phyloP scores from a whole-genome alignment of 2,113 vertebrate species.

The Alaudala cheleensis region DNA sequence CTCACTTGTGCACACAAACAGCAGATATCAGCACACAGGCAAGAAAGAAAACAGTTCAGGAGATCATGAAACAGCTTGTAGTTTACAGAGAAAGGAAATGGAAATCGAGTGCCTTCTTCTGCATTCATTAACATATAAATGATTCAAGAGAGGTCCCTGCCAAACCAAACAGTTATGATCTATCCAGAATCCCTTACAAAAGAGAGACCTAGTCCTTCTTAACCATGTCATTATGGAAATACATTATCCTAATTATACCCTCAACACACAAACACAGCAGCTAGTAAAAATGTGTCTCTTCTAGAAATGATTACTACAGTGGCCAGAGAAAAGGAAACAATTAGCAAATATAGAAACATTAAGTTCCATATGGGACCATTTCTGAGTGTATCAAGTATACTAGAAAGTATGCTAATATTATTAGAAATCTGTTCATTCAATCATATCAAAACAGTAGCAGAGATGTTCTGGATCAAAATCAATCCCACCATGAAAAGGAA shows the following conservation, averaged over 20 bases:
- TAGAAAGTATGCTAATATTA: background rate
- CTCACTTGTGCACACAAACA: background rate
- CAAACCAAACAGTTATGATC: constrained; percentile 15
- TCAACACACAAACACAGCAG: background rate
- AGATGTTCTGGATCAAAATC: background rate
- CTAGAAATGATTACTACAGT: background rate
- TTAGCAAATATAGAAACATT: background rate
- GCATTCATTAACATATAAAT: background rate
- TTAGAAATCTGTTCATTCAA: background rate
- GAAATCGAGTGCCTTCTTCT: constrained; percentile 6
- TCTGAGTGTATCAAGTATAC: background rate
- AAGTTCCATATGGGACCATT: background rate
- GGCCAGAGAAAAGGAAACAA: constrained; percentile 16
- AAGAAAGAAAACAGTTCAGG: background rate
- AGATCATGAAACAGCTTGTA: background rate
- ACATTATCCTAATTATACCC: constrained; percentile 1
- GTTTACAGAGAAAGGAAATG: background rate
- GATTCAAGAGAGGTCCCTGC: background rate
- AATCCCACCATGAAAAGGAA: background rate
- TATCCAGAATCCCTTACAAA: constrained; percentile 16
- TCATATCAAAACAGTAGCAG: background rate
- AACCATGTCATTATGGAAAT: background rate
- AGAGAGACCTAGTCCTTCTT: background rate
- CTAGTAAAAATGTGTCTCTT: background rate
- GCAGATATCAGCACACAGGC: background rate